phyloP scores from a whole-genome alignment of 35 echinoderm and acorn worm species.

The Lytechinus pictus region DNA sequence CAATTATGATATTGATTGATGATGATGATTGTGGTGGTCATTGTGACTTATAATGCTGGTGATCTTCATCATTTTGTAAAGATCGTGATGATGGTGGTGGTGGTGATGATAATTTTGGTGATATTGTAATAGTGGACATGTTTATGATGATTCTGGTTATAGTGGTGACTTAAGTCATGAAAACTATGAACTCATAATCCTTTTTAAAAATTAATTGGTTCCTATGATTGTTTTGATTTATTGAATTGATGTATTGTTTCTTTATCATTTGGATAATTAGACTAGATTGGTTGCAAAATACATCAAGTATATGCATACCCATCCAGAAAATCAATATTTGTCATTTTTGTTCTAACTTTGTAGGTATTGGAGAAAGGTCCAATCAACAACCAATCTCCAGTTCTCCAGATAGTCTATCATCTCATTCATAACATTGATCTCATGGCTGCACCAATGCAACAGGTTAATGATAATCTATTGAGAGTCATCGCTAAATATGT shows the following conservation, averaged over 20 bases:
- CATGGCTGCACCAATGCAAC: slow-evolving; percentile 98
- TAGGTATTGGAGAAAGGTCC: slow-evolving; percentile 99
- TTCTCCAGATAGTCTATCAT: slow-evolving; percentile 92
- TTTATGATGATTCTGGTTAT: not conserved
- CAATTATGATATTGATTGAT: no score
- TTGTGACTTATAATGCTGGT: slow-evolving; percentile 30
- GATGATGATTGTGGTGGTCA: slow-evolving; percentile 27
- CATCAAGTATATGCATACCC: not conserved
- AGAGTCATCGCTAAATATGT: slow-evolving; percentile 97
- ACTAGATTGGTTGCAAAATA: not conserved
- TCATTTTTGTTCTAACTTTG: not conserved
- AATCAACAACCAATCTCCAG: slow-evolving; percentile 78
- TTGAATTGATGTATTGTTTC: not conserved
- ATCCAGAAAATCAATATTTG: not conserved
- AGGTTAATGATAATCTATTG: slow-evolving; percentile 95
- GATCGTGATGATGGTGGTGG: not conserved
- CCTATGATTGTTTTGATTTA: no score
- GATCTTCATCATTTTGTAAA: not conserved
- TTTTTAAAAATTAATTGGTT: no score
- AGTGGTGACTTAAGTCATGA: no score
- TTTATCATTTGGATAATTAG: not conserved
- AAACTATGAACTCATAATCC: no score
- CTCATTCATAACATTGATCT: slow-evolving; percentile 93
- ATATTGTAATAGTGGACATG: not conserved
- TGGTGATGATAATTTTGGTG: not conserved